Conservation (phyloP, 1,140 invertebrate genomes). For the Aphaenogaster floridana region DNA sequence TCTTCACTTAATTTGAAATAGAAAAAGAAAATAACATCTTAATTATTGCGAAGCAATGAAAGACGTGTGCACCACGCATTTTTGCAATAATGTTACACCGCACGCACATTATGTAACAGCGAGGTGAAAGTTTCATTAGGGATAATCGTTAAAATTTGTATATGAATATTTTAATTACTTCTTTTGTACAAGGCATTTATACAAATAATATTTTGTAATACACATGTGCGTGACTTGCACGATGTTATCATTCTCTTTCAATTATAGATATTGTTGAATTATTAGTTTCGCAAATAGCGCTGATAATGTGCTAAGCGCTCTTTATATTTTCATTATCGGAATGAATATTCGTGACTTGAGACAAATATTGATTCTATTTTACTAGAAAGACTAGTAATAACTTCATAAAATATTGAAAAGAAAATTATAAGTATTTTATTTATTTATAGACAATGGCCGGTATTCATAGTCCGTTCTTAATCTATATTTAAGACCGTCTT, state of each 20-base stretch:
- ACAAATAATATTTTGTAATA: background rate
- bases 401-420: background rate
- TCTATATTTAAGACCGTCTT: no score
- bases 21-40: background rate
- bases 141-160: conserved; percentile 3
- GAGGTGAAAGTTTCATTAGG: conserved; percentile 19
- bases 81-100: background rate
- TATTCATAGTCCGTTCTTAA: no score
- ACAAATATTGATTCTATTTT: background rate
- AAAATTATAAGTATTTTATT: background rate
- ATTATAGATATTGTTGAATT: background rate
- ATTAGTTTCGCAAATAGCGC: background rate
- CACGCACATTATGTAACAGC: background rate
- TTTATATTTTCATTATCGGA: background rate
- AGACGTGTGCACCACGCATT: background rate
- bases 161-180: background rate
- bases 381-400: background rate
- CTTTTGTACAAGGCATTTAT: background rate
- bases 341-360: background rate
- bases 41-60: background rate
- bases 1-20: background rate
- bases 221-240: background rate
- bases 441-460: no score
- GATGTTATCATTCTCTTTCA: background rate
- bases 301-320: background rate